Conservation (phyloP, 2,113 vertebrate genomes). For the Irena cyanogastra region DNA sequence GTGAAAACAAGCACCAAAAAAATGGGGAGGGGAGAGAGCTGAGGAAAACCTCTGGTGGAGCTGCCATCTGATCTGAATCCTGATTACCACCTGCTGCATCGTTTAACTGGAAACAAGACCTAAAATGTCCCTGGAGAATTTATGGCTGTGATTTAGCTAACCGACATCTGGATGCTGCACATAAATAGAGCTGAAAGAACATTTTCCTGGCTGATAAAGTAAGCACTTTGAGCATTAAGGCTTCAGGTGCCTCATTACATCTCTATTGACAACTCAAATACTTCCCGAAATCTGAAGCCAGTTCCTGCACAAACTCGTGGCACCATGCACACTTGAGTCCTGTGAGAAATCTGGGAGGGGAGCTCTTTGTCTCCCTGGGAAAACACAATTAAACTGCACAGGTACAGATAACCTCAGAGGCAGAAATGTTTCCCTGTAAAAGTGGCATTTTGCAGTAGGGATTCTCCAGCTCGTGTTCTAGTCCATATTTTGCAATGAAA, state of each 20-base stretch:
- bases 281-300: neutral
- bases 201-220: slow-evolving; percentile 45
- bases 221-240: slow-evolving; percentile 24
- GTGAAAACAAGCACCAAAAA: neutral
- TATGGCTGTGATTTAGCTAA: slow-evolving; percentile 29
- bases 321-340: neutral
- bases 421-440: neutral
- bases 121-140: slow-evolving; percentile 20
- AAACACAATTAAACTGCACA: accelerated
- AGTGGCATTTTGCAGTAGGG: neutral
- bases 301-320: neutral
- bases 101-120: slow-evolving; percentile 44
- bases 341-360: neutral
- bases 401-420: neutral
- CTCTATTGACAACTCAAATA: slow-evolving; percentile 36
- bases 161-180: slow-evolving; percentile 52
- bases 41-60: neutral
- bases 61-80: slow-evolving; percentile 37
- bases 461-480: neutral
- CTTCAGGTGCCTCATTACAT: slow-evolving; percentile 56
- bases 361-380: neutral
- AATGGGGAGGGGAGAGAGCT: neutral
- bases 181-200: slow-evolving; percentile 57
- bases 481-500: neutral
- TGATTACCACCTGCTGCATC: slow-evolving; percentile 43